A percentile compares a stretch with the other conserved stretches of the same genome.
These are phyloP conservation scores for Phyto melanocephala DNA, from an alignment of 2,888 invertebrate genomes.

Conservation along the genomic window DNA sequence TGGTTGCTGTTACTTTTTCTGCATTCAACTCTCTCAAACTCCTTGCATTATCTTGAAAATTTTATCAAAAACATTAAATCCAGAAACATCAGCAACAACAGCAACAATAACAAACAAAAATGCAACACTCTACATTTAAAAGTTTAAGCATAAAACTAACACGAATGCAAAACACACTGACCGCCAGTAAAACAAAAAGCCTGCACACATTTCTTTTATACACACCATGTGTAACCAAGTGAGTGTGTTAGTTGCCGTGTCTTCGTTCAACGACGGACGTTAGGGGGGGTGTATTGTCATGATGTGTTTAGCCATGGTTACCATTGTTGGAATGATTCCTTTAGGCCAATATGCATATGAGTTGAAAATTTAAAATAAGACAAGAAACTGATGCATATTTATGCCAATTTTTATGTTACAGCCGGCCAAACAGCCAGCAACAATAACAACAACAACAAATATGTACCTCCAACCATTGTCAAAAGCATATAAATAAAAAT, in stretches of 20 bases:
- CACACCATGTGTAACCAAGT: background rate
- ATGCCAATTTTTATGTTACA: constrained; percentile 63
- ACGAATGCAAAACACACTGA: constrained; percentile 26
- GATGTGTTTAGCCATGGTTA: constrained; percentile 60
- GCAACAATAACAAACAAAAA: constrained; percentile 14
- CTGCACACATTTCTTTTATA: constrained; percentile 29
- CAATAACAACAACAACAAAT: too few relatives aligned
- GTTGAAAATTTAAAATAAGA: constrained; percentile 40
- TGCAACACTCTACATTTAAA: constrained; percentile 43
- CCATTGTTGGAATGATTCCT: constrained; percentile 62
- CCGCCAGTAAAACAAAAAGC: constrained; percentile 10
- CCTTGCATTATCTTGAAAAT: constrained; percentile 53
- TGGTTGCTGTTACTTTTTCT: constrained; percentile 1
- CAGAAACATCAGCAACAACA: constrained; percentile 1
- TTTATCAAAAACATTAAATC: constrained; percentile 58
- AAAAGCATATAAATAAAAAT: constrained; percentile 6
- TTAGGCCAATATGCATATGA: constrained; percentile 64
- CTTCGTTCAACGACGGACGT: background rate
- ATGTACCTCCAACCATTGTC: constrained; percentile 48
- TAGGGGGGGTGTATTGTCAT: constrained; percentile 10
- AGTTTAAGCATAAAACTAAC: constrained; percentile 48
- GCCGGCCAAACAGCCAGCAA: constrained; percentile 57
- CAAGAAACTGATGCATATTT: constrained; percentile 62
- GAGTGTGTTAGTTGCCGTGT: background rate
- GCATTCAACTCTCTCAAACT: constrained; percentile 8